Conservation (phyloP, 2,888 invertebrate species). For the Spodoptera littoralis region DNA sequence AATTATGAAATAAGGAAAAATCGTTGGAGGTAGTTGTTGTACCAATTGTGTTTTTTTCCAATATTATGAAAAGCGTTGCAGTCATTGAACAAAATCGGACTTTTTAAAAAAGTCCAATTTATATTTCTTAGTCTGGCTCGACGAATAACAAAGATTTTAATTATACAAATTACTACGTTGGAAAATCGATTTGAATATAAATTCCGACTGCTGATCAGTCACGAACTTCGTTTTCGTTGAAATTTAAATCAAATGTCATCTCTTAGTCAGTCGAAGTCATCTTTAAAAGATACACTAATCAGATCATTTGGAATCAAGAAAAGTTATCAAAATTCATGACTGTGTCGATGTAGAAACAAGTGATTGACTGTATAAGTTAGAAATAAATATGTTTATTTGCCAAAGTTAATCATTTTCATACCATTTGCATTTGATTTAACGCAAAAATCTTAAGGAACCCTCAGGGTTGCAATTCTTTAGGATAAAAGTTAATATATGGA, state of each 20-base stretch:
- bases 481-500: too few species aligned
- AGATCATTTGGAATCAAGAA: constrained; percentile 23
- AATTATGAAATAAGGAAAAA: too few species aligned
- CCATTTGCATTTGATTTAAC: too few species aligned
- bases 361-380: not conserved
- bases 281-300: constrained; percentile 30
- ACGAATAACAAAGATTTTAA: constrained; percentile 14
- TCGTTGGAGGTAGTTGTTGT: too few species aligned
- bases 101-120: constrained; percentile 34
- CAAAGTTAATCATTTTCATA: too few species aligned
- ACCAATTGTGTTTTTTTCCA: too few species aligned
- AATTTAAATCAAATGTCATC: constrained; percentile 30
- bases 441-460: too few species aligned
- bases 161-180: constrained; percentile 28
- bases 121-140: constrained; percentile 6
- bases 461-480: too few species aligned
- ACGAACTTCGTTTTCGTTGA: constrained; percentile 29
- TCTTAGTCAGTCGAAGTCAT: constrained; percentile 24
- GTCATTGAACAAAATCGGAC: constrained; percentile 7
- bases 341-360: constrained; percentile 25
- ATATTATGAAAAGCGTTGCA: not conserved
- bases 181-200: constrained; percentile 36
- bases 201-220: constrained; percentile 34
- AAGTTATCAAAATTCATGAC: constrained; percentile 21
- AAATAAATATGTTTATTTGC: too few species aligned